Base-by-base conservation (phyloP, 2,888 invertebrate species). In the Acleris holmiana region DNA sequence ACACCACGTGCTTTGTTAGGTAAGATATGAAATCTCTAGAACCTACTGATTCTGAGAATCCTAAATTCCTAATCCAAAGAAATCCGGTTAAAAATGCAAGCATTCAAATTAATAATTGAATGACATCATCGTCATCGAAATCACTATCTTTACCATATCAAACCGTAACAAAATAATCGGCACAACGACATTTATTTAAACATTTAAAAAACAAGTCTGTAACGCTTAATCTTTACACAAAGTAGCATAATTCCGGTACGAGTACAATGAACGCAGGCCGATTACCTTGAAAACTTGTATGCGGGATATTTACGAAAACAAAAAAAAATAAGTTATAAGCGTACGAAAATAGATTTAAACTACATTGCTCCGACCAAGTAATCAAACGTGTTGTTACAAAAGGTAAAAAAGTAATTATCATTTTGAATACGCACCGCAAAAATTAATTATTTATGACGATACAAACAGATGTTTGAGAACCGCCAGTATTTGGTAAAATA, bases 261-360 rank as follows among this genome's bases (percentile, higher is more conserved):
- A 84, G 91, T 88, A 89, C 89, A 88, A 84, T 85, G 89, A 88
- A 87, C 90, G 86, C 77, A 77, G 76, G 82, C 70, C 58, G 86
- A 82, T 89, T 76, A 81, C 91, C 91, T 91, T 91, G 90, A 85
- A 71, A 87, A 83, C 82, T 75, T 71, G 84, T 73, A 76, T 80
- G 75, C 75, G 70, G 76, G 76, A 76, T 78, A 75, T 72, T 76
- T 74, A 71, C 71, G 62, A 70, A 77, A 76, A 75, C 76, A 73
- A 76, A 76, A 76, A 76, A 69, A 69, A 71, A 69, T 66, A 67
- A 75, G 58, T 58, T 64, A 64, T 50, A 51, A 51, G 23, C 48
- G 58, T 49, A 48, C 48, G 17, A 64, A 64, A 64, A 64, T 64
- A 64, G 64, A 58, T 58, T 29, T 18, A 40, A 19, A 35, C 50